phyloP scores from a whole-genome alignment of 2,888 invertebrate genomes.

The Patella caerulea region DNA sequence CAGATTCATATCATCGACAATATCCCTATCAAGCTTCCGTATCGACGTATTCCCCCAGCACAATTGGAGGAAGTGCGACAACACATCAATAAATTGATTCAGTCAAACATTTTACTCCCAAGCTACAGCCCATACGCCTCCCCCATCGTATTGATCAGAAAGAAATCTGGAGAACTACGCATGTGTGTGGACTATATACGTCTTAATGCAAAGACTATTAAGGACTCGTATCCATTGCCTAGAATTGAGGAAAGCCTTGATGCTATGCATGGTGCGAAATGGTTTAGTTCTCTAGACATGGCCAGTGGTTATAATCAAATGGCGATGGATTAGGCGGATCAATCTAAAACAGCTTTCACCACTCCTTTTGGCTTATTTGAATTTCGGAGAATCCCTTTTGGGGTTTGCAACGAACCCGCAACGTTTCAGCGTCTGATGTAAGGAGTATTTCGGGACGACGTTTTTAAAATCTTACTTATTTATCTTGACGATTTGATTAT shows the following conservation, averaged over 20 bases:
- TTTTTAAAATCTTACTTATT: conserved; percentile 13
- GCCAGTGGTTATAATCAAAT: conserved; percentile 24
- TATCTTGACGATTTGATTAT: conserved; percentile 21
- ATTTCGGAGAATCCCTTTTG: conserved; percentile 31
- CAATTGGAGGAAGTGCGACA: conserved; percentile 21
- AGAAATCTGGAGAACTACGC: conserved; percentile 22
- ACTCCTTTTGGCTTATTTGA: conserved; percentile 32
- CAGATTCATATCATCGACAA: conserved; percentile 20
- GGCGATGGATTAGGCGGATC: conserved; percentile 19
- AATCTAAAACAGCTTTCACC: conserved; percentile 21
- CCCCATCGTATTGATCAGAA: conserved; percentile 37
- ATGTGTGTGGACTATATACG: conserved; percentile 15
- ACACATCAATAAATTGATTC: conserved; percentile 30
- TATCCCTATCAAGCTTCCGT: conserved; percentile 10
- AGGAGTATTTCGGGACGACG: conserved; percentile 17
- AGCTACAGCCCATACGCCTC: conserved; percentile 35
- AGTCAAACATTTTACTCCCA: conserved; percentile 28
- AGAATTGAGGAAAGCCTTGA: conserved; percentile 28
- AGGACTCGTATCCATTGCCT: conserved; percentile 23
- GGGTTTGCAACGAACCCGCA: conserved; percentile 6
- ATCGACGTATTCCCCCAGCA: conserved; percentile 25
- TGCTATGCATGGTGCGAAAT: conserved; percentile 12
- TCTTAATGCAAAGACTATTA: conserved; percentile 3
- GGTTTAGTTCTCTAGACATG: conserved; percentile 21
- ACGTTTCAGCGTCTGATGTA: conserved; percentile 33